These are phyloP conservation scores for Acomys russatus DNA, from an alignment of 2,797 vertebrate species.

Conservation along the genomic window DNA sequence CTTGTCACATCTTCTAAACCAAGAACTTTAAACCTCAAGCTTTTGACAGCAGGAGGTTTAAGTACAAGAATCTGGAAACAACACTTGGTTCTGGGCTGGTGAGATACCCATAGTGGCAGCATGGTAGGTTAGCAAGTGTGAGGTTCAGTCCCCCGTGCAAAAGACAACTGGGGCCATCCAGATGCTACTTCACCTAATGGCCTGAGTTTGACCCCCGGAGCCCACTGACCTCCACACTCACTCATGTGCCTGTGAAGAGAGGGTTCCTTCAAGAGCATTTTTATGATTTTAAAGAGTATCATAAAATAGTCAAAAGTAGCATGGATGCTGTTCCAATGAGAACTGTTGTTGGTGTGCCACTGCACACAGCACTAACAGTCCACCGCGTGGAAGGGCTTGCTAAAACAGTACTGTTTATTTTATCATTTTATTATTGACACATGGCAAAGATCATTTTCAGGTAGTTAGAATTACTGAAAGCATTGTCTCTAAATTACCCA, in stretches of 20 bases:
- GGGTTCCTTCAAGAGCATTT: neutral
- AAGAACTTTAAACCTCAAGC: slow-evolving; percentile 47
- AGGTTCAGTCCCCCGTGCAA: neutral
- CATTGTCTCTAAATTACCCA: slow-evolving; percentile 65
- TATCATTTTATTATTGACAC: slow-evolving; percentile 44
- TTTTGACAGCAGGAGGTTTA: slow-evolving; percentile 13
- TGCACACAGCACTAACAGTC: neutral
- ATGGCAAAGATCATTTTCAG: slow-evolving; percentile 32
- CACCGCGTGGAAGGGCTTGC: neutral
- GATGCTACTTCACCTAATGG: neutral
- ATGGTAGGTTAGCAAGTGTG: neutral
- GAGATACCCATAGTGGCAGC: neutral
- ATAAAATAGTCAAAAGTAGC: slow-evolving; percentile 8
- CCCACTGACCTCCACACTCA: neutral
- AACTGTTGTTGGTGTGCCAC: neutral
- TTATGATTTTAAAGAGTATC: slow-evolving; percentile 14
- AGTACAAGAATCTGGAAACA: slow-evolving; percentile 36
- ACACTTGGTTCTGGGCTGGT: neutral
- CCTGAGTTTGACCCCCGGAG: neutral
- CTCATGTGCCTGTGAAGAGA: neutral
- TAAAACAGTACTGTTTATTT: slow-evolving; percentile 34
- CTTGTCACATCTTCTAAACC: slow-evolving; percentile 61
- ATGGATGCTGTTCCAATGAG: slow-evolving; percentile 24
- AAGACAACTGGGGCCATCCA: too few species aligned
- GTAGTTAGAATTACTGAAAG: slow-evolving; percentile 59